These are phyloP conservation scores for Conus canariensis DNA, from an alignment of 2,888 invertebrate genomes.

Conservation along the genomic window DNA sequence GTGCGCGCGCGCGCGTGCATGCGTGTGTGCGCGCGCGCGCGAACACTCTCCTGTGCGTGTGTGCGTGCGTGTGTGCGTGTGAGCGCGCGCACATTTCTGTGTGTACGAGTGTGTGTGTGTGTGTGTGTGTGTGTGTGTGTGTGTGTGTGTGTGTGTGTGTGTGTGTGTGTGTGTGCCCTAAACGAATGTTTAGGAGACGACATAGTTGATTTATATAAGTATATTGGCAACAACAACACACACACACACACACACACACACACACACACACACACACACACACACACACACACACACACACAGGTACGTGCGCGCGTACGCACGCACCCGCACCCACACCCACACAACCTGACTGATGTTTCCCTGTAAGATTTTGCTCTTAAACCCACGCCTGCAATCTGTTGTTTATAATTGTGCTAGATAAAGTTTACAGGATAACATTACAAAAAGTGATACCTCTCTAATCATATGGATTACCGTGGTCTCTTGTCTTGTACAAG, in stretches of 20 bases:
- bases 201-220: too few species aligned
- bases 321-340: constrained; percentile 4
- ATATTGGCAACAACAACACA: not conserved
- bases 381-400: too few species aligned
- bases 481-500: too few species aligned
- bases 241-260: not conserved
- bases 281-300: constrained; percentile 3
- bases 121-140: too few species aligned
- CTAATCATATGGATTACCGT: too few species aligned
- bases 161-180: too few species aligned
- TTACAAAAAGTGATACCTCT: not conserved
- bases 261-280: constrained; percentile 12
- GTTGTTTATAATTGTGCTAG: not conserved
- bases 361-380: too few species aligned
- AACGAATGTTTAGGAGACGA: too few species aligned
- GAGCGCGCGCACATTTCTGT: not conserved
- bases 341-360: not conserved
- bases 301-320: not conserved
- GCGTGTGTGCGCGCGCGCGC: constrained; percentile 2
- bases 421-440: not conserved
- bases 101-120: too few species aligned
- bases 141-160: too few species aligned
- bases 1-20: not conserved
- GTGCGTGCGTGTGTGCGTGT: not conserved
- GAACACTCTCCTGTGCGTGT: too few species aligned